Percentiles rank a stretch among this genome's conserved stretches.
Conservation (phyloP, 2,888 invertebrate species). For the Craniophora ligustri region DNA sequence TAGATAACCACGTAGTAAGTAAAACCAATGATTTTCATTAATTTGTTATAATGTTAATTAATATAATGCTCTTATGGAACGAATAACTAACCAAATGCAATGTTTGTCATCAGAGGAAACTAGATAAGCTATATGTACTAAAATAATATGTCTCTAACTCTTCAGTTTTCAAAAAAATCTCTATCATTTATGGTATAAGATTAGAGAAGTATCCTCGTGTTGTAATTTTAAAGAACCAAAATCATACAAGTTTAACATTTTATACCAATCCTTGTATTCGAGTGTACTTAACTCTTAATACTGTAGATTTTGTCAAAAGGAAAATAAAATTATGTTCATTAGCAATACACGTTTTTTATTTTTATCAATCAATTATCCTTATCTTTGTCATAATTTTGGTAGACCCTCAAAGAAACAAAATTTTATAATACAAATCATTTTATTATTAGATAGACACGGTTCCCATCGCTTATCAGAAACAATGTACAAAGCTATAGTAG, state of each 20-base stretch:
- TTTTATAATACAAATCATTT: conserved; percentile 92
- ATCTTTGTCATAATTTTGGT: conserved; percentile 6
- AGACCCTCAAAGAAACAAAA: conserved; percentile 63
- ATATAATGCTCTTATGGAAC: conserved; percentile 34
- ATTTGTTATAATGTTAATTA: conserved; percentile 31
- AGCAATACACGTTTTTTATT: conserved; percentile 70
- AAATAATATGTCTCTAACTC: conserved; percentile 39
- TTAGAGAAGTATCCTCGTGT: conserved; percentile 74
- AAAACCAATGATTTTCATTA: conserved; percentile 41
- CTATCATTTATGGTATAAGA: conserved; percentile 49
- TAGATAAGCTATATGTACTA: conserved; percentile 36
- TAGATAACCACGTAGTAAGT: conserved; percentile 80
- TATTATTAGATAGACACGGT: conserved; percentile 92
- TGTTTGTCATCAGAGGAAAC: conserved; percentile 29
- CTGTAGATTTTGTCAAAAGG: conserved; percentile 86
- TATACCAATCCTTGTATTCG: conserved; percentile 88
- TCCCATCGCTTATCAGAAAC: conserved; percentile 92
- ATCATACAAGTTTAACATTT: conserved; percentile 86
- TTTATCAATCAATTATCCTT: conserved; percentile 48
- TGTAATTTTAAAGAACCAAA: conserved; percentile 84
- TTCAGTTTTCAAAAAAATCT: conserved; percentile 38
- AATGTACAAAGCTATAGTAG: conserved; percentile 92
- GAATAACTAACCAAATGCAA: conserved; percentile 34
- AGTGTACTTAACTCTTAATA: conserved; percentile 87
- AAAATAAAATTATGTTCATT: conserved; percentile 87